Conservation (phyloP, 2,113 vertebrate species). For the Struthio camelus region DNA sequence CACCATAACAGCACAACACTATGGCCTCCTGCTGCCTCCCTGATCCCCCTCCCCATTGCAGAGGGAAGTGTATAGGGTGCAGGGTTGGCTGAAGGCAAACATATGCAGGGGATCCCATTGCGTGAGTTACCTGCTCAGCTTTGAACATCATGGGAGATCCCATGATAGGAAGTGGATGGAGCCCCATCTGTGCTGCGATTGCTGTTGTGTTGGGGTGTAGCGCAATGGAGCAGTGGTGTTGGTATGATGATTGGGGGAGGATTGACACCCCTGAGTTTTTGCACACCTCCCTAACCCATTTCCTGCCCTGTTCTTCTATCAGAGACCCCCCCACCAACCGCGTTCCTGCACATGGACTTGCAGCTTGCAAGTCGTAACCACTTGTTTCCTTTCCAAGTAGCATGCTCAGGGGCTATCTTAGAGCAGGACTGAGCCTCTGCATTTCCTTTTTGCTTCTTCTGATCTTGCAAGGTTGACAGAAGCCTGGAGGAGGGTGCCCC, state of each 20-base stretch:
- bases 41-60: too few species aligned
- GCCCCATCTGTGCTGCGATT: accelerated
- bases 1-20: too few species aligned
- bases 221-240: too few species aligned
- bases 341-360: neutral
- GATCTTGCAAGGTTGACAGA: too few species aligned
- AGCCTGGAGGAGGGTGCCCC: accelerated
- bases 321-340: accelerated
- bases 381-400: neutral
- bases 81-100: too few species aligned
- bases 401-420: accelerated
- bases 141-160: accelerated
- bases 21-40: too few species aligned
- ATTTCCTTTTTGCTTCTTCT: neutral
- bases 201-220: neutral
- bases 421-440: accelerated
- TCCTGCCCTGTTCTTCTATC: neutral
- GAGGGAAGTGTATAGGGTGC: too few species aligned
- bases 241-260: neutral
- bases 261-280: neutral
- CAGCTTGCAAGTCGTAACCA: too few species aligned
- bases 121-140: neutral
- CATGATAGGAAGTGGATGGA: accelerated
- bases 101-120: too few species aligned
- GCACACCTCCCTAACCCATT: accelerated